Conservation (phyloP, 2,888 invertebrate genomes). For the Pheosia tremula region DNA sequence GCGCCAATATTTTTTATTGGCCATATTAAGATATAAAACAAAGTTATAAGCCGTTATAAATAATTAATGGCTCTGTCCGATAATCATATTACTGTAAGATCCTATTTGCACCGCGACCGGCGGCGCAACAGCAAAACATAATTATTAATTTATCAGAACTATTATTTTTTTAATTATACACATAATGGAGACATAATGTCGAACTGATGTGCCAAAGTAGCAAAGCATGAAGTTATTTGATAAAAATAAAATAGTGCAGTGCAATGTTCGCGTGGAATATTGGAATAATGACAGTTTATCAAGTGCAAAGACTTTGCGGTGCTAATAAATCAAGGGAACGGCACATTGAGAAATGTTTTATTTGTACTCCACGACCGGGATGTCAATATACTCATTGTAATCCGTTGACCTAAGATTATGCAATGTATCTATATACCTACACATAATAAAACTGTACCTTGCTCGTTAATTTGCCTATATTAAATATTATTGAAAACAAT, state of each 20-base stretch:
- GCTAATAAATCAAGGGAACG: constrained; percentile 37
- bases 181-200: constrained; percentile 42
- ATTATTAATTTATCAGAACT: constrained; percentile 56
- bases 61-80: constrained; percentile 37
- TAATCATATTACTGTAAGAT: constrained; percentile 49
- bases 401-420: constrained; percentile 26
- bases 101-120: constrained; percentile 41
- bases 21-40: constrained; percentile 30
- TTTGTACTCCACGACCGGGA: constrained; percentile 15
- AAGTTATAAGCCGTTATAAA: constrained; percentile 33
- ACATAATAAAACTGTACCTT: too few species aligned
- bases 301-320: constrained; percentile 30
- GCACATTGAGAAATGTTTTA: constrained; percentile 23
- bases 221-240: constrained; percentile 31
- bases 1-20: constrained; percentile 15
- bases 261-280: constrained; percentile 47
- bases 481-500: too few species aligned
- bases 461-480: too few species aligned
- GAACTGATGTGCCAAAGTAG: constrained; percentile 38
- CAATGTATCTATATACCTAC: constrained; percentile 6
- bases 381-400: constrained; percentile 29
- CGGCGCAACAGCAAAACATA: constrained; percentile 37
- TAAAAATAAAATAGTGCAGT: constrained; percentile 30
- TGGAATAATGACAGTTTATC: constrained; percentile 44
- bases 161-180: constrained; percentile 57